Percentiles rank a stretch among this genome's conserved stretches.
Conservation (phyloP, 2,888 invertebrate species). For the Epinotia bilunana region DNA sequence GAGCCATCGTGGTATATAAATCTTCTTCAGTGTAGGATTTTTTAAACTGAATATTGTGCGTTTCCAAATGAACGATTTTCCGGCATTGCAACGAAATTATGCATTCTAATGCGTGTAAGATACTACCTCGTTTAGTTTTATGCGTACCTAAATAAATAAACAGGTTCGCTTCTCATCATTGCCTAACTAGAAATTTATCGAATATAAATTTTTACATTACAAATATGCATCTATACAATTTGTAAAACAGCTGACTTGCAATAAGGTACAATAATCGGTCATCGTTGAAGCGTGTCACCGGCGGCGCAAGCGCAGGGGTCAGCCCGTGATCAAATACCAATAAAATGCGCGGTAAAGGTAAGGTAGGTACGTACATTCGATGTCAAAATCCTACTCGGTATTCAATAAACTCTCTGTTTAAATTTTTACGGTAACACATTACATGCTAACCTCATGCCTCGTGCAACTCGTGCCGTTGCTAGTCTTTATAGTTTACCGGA, state of each 20-base stretch:
- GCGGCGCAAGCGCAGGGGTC: slow-evolving; percentile 14
- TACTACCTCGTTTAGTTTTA: no score
- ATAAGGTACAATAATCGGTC: slow-evolving; percentile 19
- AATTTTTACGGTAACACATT: not conserved
- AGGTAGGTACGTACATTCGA: not conserved
- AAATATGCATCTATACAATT: not conserved
- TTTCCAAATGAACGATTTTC: no score
- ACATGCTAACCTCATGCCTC: no score
- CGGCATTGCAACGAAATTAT: no score
- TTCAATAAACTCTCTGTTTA: not conserved
- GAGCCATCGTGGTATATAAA: no score
- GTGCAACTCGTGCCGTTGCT: not conserved
- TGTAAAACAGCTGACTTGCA: slow-evolving; percentile 25
- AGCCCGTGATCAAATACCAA: slow-evolving; percentile 17
- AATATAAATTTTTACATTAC: not conserved
- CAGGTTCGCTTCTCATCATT: not conserved
- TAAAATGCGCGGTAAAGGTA: slow-evolving; percentile 3
- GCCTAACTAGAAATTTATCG: not conserved
- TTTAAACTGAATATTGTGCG: no score
- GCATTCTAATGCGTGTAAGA: no score
- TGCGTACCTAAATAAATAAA: no score
- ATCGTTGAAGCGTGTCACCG: slow-evolving; percentile 16
- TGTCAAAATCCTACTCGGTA: not conserved
- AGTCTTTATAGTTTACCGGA: not conserved
- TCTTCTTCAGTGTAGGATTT: no score